These are phyloP conservation scores for Daptonema setosum DNA, from an alignment of 2,888 invertebrate genomes.

Conservation along the genomic window DNA sequence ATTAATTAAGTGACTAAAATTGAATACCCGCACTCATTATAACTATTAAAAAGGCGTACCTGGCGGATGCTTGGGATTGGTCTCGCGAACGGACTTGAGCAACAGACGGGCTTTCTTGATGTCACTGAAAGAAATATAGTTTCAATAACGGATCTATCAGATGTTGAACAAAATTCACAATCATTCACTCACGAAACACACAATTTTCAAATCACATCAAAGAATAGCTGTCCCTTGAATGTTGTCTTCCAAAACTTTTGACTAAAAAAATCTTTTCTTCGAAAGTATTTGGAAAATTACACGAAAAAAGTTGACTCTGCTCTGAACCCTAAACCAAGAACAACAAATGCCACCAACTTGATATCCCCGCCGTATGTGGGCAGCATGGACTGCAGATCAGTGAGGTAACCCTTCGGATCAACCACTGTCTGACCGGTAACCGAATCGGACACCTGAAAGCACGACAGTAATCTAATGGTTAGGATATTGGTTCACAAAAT, in stretches of 20 bases:
- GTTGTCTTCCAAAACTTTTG: no score
- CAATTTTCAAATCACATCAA: no score
- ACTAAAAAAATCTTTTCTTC: no score
- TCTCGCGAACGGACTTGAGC: conserved; percentile 76
- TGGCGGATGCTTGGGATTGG: conserved; percentile 95
- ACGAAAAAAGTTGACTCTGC: no score
- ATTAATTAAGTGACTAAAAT: no score
- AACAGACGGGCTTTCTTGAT: conserved; percentile 50
- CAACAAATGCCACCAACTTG: conserved; percentile 9
- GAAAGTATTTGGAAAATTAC: no score
- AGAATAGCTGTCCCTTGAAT: no score
- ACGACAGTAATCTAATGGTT: background rate
- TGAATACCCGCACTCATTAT: no score
- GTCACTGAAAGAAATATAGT: conserved; percentile 11
- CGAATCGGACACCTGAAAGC: conserved; percentile 47
- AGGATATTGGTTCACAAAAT: background rate
- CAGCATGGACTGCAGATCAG: conserved; percentile 95
- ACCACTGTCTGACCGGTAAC: conserved; percentile 97
- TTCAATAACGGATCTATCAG: background rate
- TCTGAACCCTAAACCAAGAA: no score
- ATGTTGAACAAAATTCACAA: no score
- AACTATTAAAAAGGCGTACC: no score
- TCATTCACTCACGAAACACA: no score
- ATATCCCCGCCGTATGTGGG: conserved; percentile 77
- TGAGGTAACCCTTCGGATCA: conserved; percentile 97